phyloP scores from a whole-genome alignment of 2,113 vertebrate genomes.

The Gymnogyps californianus region DNA sequence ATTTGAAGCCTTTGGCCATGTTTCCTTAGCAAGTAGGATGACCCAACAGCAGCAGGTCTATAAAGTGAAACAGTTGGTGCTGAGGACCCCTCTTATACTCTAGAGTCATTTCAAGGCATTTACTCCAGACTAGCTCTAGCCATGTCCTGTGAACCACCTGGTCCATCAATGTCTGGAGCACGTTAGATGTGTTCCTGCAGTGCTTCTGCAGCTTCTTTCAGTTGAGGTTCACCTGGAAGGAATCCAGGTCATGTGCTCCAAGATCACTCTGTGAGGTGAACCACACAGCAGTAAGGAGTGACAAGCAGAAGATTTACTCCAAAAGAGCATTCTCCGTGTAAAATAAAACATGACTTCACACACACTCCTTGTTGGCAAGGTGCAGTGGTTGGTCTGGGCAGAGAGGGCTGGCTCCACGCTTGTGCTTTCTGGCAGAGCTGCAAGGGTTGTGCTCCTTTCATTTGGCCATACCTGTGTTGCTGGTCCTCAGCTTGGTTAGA shows the following conservation, averaged over 20 bases:
- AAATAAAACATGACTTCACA: not conserved
- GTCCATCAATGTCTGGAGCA: not conserved
- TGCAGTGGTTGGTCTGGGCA: not conserved
- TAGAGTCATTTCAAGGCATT: not conserved
- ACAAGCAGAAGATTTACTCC: not conserved
- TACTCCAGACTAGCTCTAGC: not conserved
- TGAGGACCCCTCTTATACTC: not conserved
- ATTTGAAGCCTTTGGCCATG: not conserved
- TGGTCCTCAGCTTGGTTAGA: not conserved
- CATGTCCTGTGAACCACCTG: not conserved
- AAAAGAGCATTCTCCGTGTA: not conserved
- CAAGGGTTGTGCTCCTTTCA: not conserved
- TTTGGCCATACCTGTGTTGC: not conserved
- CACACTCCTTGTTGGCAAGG: not conserved
- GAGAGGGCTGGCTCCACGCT: accelerated
- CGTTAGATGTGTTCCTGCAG: not conserved
- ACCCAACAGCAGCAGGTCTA: not conserved
- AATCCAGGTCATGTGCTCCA: not conserved
- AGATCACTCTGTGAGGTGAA: not conserved
- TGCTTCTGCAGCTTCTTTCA: not conserved
- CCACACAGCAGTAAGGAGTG: not conserved
- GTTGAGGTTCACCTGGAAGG: not conserved
- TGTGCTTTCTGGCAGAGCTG: not conserved
- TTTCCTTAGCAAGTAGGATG: not conserved
- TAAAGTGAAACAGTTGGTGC: not conserved